These are phyloP conservation scores for Diglossa brunneiventris DNA, from an alignment of 2,113 vertebrate genomes.

Conservation along the genomic window DNA sequence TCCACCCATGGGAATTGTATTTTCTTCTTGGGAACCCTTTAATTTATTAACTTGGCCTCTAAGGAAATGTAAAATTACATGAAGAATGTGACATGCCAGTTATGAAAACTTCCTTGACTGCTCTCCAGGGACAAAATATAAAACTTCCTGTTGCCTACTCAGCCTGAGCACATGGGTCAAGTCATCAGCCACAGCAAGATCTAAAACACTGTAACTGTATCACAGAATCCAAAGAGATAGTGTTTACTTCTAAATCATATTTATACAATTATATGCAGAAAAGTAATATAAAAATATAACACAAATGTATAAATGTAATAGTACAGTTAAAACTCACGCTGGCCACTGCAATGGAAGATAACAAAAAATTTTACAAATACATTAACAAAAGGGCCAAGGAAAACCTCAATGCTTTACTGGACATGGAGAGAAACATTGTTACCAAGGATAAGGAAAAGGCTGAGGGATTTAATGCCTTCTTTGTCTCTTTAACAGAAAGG, in stretches of 20 bases:
- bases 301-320: background rate
- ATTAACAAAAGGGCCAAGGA: background rate
- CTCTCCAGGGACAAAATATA: background rate
- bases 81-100: background rate
- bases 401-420: background rate
- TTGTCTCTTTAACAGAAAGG: background rate
- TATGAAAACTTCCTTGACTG: background rate
- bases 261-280: background rate
- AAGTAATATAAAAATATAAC: background rate
- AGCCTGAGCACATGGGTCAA: background rate
- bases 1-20: background rate
- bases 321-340: background rate
- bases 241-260: background rate
- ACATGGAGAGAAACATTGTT: background rate
- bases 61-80: background rate
- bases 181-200: background rate
- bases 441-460: background rate
- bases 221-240: background rate
- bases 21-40: background rate
- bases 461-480: background rate
- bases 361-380: background rate
- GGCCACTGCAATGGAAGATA: background rate
- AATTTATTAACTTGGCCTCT: background rate
- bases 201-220: background rate
- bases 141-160: background rate